Conservation (phyloP, 2,113 vertebrate genomes). For the Anhinga anhinga region DNA sequence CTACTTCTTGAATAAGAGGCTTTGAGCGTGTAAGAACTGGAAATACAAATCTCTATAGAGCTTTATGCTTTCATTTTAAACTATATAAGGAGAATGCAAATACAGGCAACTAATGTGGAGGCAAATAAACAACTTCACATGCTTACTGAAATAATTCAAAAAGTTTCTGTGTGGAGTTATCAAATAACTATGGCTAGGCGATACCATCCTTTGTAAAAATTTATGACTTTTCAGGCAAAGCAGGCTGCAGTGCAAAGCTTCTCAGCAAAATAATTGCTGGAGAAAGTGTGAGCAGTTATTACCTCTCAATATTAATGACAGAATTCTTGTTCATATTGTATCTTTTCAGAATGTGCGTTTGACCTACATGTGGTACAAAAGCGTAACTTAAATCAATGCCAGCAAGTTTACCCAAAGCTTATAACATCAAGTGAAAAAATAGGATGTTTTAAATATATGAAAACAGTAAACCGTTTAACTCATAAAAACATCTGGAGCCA, state of each 20-base stretch:
- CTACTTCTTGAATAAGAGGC: neutral
- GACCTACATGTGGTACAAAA: conserved; percentile 46
- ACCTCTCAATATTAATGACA: conserved; percentile 8
- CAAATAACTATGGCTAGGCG: neutral
- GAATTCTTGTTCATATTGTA: neutral
- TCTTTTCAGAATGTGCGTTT: conserved; percentile 15
- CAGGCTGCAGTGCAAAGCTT: neutral
- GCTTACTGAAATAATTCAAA: neutral
- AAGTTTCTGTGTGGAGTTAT: neutral
- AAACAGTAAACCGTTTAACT: conserved; percentile 50
- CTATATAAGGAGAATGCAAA: neutral
- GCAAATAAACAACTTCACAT: neutral
- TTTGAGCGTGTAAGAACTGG: neutral
- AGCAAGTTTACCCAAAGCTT: conserved; percentile 52
- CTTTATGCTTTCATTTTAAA: conserved; percentile 42
- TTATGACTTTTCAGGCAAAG: neutral
- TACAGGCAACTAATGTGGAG: neutral
- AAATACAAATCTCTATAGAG: neutral
- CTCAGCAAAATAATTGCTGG: neutral
- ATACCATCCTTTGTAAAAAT: neutral
- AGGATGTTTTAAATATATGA: conserved; percentile 47
- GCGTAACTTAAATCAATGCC: conserved; percentile 38
- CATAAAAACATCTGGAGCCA: conserved; percentile 33
- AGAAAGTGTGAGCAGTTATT: neutral
- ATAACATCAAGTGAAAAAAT: conserved; percentile 40